Evolutionary conservation across 2,797 vertebrate species (phyloP), one percentile per base, ranked within the genome.

Genomic region (Cossypha caffra): DNA sequence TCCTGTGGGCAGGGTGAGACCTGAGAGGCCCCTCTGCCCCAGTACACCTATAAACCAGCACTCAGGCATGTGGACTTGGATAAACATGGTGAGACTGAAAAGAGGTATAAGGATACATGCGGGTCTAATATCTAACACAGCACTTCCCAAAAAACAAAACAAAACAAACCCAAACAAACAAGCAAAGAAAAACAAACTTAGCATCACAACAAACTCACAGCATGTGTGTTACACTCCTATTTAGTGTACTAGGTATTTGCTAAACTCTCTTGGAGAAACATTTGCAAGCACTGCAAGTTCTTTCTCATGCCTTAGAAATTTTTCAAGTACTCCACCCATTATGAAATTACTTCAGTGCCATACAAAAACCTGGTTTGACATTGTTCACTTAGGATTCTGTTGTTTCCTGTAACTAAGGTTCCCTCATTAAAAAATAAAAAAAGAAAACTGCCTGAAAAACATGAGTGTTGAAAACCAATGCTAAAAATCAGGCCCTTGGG

Each of bases 311-410:
- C 86, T 71, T 63, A n/a, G 67, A 91, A 72, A 85, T 84, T 89
- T 92, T 66, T 73, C 26, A 55, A 89, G 59, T n/a, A 76, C 68
- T 91, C 81, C 74, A 71, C 68, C 72, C 79, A 80, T 61, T 77
- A 52, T 2, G 1, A 77, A 91, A 94, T 33, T 1, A 37, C 23
- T 57, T 83, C 61, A 72, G 7, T 54, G 47, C 64, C 54, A 57
- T 31, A 74, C 17, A 79, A 94, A 95, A 85, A 68, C 43, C 58
- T 76, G 37, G 51, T 78, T 78, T 59, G 63, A 75, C 54, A 79
- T 58, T 7, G 6, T 68, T 72, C 58, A 62, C 67, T 81, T 62
- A 76, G 55, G 31, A 42, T 73, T 43, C 80, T 59, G 63, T 21
- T 93, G 43, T 31, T 94, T 87, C 40, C 74, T n/a, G 43, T 69